Conservation (phyloP, 2,888 invertebrate species). For the Nysson spinosus region DNA sequence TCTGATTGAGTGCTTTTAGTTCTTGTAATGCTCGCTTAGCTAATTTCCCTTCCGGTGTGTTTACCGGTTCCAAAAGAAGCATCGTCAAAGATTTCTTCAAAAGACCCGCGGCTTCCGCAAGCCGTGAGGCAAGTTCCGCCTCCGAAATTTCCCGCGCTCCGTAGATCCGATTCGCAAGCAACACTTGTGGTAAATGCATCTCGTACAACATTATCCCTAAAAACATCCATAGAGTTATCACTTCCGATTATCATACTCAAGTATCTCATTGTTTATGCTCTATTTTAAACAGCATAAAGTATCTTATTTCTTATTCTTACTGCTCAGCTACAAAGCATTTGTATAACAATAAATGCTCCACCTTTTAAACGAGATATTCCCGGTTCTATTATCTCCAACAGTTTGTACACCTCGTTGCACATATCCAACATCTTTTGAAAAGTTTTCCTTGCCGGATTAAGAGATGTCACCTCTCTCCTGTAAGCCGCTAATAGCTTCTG, state of each 20-base stretch:
- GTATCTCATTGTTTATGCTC: not conserved
- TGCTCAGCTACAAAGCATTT: no score
- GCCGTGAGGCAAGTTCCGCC: constrained; percentile 79
- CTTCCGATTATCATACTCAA: not conserved
- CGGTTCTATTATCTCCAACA: constrained; percentile 84
- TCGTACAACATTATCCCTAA: constrained; percentile 87
- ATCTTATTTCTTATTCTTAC: no score
- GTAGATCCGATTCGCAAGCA: constrained; percentile 83
- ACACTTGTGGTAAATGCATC: constrained; percentile 83
- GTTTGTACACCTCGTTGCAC: constrained; percentile 82
- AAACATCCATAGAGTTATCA: constrained; percentile 54
- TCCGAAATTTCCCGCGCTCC: constrained; percentile 81
- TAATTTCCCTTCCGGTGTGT: constrained; percentile 85
- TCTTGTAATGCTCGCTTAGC: constrained; percentile 84
- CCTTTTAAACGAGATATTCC: constrained; percentile 85
- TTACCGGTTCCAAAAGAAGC: constrained; percentile 84
- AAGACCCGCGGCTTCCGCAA: constrained; percentile 80
- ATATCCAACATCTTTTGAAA: constrained; percentile 83
- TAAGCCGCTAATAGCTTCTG: constrained; percentile 83
- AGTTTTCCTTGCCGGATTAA: constrained; percentile 77
- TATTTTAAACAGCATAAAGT: no score
- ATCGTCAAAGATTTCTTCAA: constrained; percentile 82
- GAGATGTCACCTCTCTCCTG: constrained; percentile 59
- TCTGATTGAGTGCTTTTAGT: constrained; percentile 80
- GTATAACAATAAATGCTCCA: constrained; percentile 56